These are phyloP conservation scores for Drosophila nr. perissopoda DNA, from an alignment of 2,888 invertebrate genomes.

Conservation along the genomic window DNA sequence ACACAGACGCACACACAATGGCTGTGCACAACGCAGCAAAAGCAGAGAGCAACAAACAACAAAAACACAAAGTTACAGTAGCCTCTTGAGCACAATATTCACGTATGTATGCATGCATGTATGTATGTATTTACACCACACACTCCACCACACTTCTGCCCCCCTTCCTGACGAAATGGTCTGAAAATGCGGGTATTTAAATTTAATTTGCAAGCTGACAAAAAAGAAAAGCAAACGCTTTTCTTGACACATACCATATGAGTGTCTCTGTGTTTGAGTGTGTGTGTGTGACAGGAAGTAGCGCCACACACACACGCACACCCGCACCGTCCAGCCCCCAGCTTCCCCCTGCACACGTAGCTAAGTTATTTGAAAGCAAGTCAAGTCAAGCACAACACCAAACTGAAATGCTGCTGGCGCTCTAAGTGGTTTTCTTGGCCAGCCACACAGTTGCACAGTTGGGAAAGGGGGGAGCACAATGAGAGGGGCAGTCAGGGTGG, in stretches of 20 bases:
- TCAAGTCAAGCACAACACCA: slow-evolving; percentile 73
- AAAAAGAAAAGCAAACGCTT: slow-evolving; percentile 70
- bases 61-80: slow-evolving; percentile 51
- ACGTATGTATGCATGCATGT: not conserved
- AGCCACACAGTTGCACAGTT: slow-evolving; percentile 24
- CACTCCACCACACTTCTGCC: not conserved
- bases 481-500: not conserved
- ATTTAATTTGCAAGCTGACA: slow-evolving; percentile 78
- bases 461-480: not conserved
- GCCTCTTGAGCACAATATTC: slow-evolving; percentile 47
- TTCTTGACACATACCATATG: slow-evolving; percentile 64
- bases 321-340: not conserved
- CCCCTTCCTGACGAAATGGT: not conserved
- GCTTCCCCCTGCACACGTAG: slow-evolving; percentile 8
- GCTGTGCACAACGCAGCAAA: slow-evolving; percentile 36
- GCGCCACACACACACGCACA: slow-evolving; percentile 22
- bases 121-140: not conserved
- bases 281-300: slow-evolving; percentile 52
- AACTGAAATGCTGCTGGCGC: slow-evolving; percentile 60
- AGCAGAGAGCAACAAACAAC: slow-evolving; percentile 9
- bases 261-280: not conserved
- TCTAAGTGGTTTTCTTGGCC: slow-evolving; percentile 57
- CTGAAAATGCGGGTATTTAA: slow-evolving; percentile 69
- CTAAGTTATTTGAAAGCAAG: slow-evolving; percentile 63
- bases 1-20: slow-evolving; percentile 12